These are phyloP conservation scores for Sussaba pulchella DNA, from an alignment of 2,888 invertebrate genomes.

Conservation along the genomic window DNA sequence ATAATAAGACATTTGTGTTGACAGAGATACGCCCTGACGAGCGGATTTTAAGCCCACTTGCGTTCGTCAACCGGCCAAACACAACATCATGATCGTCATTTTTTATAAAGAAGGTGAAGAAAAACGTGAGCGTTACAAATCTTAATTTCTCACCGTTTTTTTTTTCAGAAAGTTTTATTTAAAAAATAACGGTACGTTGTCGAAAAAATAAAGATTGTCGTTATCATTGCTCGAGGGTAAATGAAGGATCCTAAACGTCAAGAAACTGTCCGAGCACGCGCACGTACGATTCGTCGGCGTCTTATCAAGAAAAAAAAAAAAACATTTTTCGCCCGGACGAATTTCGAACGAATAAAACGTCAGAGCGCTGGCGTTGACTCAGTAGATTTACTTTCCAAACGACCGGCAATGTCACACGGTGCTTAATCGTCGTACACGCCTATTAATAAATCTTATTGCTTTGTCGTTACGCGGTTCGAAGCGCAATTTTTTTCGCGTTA, in stretches of 20 bases:
- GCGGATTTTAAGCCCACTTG: background rate
- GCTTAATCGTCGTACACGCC: conserved; percentile 71
- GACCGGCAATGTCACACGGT: conserved; percentile 77
- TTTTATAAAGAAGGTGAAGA: background rate
- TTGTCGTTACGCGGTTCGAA: conserved; percentile 70
- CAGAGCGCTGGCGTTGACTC: conserved; percentile 9
- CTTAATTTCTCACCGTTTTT: background rate
- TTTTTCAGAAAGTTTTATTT: too few relatives aligned
- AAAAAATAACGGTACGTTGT: background rate
- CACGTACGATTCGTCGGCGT: background rate
- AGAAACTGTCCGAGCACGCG: background rate
- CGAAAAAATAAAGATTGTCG: background rate
- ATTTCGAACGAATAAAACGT: background rate
- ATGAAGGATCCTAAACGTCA: background rate
- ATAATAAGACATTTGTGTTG: background rate
- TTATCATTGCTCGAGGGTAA: background rate
- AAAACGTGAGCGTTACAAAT: background rate
- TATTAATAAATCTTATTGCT: conserved; percentile 76
- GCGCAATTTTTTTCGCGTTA: conserved; percentile 46
- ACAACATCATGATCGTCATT: too few relatives aligned
- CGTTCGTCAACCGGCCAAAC: background rate
- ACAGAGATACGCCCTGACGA: background rate
- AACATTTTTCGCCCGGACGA: background rate
- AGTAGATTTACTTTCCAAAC: conserved; percentile 38
- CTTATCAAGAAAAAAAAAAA: background rate